Base-by-base conservation (phyloP, 2,797 vertebrate genomes). In the Lophius americanus region DNA sequence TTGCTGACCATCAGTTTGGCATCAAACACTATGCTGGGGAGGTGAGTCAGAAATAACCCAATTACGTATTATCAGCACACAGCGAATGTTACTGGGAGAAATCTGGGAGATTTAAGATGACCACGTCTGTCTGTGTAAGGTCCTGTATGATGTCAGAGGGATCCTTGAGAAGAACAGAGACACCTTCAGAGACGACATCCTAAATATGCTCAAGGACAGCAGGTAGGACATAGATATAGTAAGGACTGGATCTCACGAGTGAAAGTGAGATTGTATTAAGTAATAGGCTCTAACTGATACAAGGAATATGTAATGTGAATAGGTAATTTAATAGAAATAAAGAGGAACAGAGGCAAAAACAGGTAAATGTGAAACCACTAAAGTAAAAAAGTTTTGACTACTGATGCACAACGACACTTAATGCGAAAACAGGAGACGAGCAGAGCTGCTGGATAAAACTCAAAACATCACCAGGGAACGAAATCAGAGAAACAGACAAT, bases 21-120 rank as follows among this genome's bases (percentile, higher is more conserved):
- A 97, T 97, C 84, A 96, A 93, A 60, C 96, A 98, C 87, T 98
- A 98, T 32, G 96, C 96, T 11, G 96, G 96, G 67, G 96, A 98
- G 95, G 96, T 97, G 82, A 88, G 91, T 85, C 2, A 13, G 4
- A 23, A 4, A 7, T 3, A 53, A 38, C 8, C n/a, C 7, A 66
- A 4, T 13, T 1, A 0, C 36, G 14, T 48, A 2, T 14, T 14
- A 4, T 52, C 9, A 48, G 5, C 7, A 12, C 1, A 2, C 37
- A 13, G 38, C 33, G 1, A 9, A 10, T 37, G 8, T n/a, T 33
- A 2, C 4, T n/a, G 9, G 38, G 38, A 41, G 37, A 42, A 14
- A 42, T 55, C 6, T 63, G 23, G 2, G 10, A 59, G 9, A 46
- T 59, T 53, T 6, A 53, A 11, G 6, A 56, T 43, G 13, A 53